These are phyloP conservation scores for Brachypteracias leptosomus DNA, from an alignment of 2,113 vertebrate species.

Conservation along the genomic window DNA sequence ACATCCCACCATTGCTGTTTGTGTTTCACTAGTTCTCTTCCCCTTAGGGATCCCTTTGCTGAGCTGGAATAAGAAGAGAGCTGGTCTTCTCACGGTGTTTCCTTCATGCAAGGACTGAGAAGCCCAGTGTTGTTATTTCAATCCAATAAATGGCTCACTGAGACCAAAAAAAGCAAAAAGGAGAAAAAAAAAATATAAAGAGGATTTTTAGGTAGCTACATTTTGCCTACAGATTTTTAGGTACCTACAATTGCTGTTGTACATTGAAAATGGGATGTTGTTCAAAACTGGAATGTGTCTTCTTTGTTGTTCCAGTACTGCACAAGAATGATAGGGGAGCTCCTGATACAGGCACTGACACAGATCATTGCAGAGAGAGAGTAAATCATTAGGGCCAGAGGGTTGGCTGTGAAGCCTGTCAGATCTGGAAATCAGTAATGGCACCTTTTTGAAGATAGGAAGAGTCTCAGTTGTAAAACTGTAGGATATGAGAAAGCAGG, in stretches of 20 bases:
- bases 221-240: background rate
- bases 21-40: background rate
- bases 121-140: background rate
- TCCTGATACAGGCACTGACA: background rate
- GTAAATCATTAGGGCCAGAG: background rate
- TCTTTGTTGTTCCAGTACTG: background rate
- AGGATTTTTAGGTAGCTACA: background rate
- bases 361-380: background rate
- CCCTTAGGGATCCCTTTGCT: background rate
- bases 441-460: background rate
- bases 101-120: background rate
- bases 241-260: too few relatives aligned
- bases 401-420: background rate
- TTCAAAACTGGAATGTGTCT: background rate
- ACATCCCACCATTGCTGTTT: background rate
- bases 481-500: background rate
- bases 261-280: background rate
- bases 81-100: background rate
- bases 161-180: background rate
- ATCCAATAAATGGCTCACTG: background rate
- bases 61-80: background rate
- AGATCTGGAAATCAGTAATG: background rate
- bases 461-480: background rate
- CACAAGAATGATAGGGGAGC: background rate
- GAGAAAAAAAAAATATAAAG: background rate